These are phyloP conservation scores for Drosophila nigrodunni DNA, from an alignment of 1,140 invertebrate genomes.

Conservation along the genomic window DNA sequence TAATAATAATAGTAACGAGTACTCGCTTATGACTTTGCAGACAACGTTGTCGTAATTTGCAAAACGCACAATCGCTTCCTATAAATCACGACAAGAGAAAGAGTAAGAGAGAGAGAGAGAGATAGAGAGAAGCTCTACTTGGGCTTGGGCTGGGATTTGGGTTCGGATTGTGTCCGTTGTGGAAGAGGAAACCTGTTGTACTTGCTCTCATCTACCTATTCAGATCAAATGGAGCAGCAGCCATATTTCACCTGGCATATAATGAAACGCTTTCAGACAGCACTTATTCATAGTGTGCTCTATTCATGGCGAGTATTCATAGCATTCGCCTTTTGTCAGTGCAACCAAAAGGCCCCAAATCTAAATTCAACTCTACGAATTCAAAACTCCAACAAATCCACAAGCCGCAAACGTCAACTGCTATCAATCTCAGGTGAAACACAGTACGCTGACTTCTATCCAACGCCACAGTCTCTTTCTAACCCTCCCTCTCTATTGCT, in stretches of 20 bases:
- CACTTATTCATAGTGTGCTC: slow-evolving; percentile 11
- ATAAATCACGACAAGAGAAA: slow-evolving; percentile 60
- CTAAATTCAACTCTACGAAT: slow-evolving; percentile 10
- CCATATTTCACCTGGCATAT: slow-evolving; percentile 75
- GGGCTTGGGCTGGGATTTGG: background rate
- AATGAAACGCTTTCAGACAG: slow-evolving; percentile 43
- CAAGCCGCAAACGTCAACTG: slow-evolving; percentile 67
- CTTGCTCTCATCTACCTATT: slow-evolving; percentile 51
- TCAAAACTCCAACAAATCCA: slow-evolving; percentile 15
- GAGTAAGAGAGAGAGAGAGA: background rate
- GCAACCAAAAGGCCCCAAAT: slow-evolving; percentile 34
- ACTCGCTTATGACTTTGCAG: slow-evolving; percentile 40
- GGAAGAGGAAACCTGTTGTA: slow-evolving; percentile 41
- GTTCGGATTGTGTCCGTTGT: background rate
- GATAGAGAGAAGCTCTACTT: background rate
- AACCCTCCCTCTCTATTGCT: background rate
- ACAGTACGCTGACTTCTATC: slow-evolving; percentile 48
- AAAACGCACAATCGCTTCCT: slow-evolving; percentile 79
- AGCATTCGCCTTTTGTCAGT: slow-evolving; percentile 37
- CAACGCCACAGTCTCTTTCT: background rate
- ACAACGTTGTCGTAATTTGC: slow-evolving; percentile 78
- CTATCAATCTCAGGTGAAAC: slow-evolving; percentile 78
- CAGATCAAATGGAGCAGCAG: slow-evolving; percentile 56
- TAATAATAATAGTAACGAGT: slow-evolving; percentile 57
- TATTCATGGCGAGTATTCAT: background rate